Conservation (phyloP, 1,140 invertebrate genomes). For the Scaptodrosophila lebanonensis region DNA sequence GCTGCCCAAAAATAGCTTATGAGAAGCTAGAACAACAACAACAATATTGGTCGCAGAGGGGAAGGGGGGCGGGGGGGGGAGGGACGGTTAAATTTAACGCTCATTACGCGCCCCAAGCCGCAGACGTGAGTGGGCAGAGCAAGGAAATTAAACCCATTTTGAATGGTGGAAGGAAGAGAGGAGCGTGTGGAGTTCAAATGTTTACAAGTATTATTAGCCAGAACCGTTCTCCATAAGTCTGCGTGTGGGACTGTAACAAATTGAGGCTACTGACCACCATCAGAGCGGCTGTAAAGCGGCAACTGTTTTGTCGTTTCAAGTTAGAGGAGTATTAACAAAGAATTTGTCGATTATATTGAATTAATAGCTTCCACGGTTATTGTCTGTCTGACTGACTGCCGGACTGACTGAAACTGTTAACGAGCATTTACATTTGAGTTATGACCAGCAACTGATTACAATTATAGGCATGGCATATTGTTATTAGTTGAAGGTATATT, state of each 20-base stretch:
- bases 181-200: constrained; percentile 53
- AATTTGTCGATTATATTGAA: too few relatives aligned
- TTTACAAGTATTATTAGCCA: constrained; percentile 59
- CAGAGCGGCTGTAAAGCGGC: too few relatives aligned
- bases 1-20: constrained; percentile 53
- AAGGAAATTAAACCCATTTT: too few relatives aligned
- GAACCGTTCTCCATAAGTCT: constrained; percentile 44
- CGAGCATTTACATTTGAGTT: constrained; percentile 60
- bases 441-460: constrained; percentile 34
- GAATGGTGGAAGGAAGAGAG: too few relatives aligned
- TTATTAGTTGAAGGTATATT: background rate
- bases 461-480: background rate
- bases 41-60: constrained; percentile 23
- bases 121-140: constrained; percentile 69
- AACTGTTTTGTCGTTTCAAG: too few relatives aligned
- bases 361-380: constrained; percentile 16
- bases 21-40: constrained; percentile 14
- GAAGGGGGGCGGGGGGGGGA: constrained; percentile 51
- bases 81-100: constrained; percentile 64
- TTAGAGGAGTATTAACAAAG: too few relatives aligned
- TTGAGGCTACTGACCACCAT: constrained; percentile 57
- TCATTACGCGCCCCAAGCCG: constrained; percentile 59
- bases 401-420: too few relatives aligned
- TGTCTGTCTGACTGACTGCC: too few relatives aligned
- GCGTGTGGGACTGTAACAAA: constrained; percentile 25